These are phyloP conservation scores for Bos taurus DNA, from an alignment of 2,113 vertebrate species.

Conservation along the genomic window ARS-UCD2.0 NC_037347.1:61472001-61472500, in stretches of 20 bases:
- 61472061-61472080: not conserved
- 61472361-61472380: not conserved
- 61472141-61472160: fast-evolving
- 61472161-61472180: fast-evolving
- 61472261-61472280: not conserved
- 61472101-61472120: no score
- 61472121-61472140: fast-evolving
- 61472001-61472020: not conserved
- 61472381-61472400: not conserved
- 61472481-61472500: not conserved
- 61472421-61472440: not conserved
- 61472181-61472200: not conserved
- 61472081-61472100: not conserved
- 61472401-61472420: not conserved
- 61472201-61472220: not conserved
- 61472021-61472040: not conserved
- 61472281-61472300: not conserved
- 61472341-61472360: not conserved
- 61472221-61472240: not conserved
- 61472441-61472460: not conserved
- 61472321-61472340: not conserved
- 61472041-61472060: not conserved
- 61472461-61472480: not conserved
- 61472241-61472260: not conserved
- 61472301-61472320: not conserved